These are phyloP conservation scores for Agonopterix heracliana DNA, from an alignment of 2,888 invertebrate species.

Conservation along the genomic window DNA sequence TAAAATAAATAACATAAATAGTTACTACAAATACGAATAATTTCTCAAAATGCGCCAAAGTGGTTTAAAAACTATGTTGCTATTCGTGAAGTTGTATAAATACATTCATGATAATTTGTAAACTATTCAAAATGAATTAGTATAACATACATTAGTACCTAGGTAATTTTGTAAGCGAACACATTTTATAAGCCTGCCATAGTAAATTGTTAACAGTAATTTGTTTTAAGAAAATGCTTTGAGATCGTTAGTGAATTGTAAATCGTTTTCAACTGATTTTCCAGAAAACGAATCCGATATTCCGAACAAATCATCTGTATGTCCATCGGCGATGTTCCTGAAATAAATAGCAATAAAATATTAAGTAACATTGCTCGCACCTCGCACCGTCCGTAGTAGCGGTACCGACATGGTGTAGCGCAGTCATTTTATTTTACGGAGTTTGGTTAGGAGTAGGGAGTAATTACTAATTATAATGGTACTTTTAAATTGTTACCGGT, in stretches of 20 bases:
- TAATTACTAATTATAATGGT: neutral
- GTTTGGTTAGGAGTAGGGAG: neutral
- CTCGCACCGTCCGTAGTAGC: neutral
- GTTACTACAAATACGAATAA: too few species aligned
- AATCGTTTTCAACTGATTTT: conserved; percentile 45
- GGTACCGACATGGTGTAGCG: neutral
- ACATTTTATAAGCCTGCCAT: neutral
- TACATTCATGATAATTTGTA: neutral
- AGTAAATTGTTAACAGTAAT: conserved; percentile 4
- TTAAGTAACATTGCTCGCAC: neutral
- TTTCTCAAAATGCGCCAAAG: too few species aligned
- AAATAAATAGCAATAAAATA: conserved; percentile 16
- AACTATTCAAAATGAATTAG: too few species aligned
- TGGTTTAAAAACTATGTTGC: too few species aligned
- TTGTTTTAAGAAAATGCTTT: conserved; percentile 36
- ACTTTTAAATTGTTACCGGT: neutral
- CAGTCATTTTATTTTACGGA: neutral
- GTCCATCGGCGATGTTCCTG: conserved; percentile 45
- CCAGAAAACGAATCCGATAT: conserved; percentile 42
- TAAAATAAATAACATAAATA: too few species aligned
- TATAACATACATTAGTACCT: too few species aligned
- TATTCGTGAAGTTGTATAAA: neutral
- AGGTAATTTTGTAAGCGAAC: too few species aligned
- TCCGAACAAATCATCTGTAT: conserved; percentile 37
- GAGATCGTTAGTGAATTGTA: conserved; percentile 39